These are phyloP conservation scores for Oenanthe oenanthe DNA, from an alignment of 2,113 vertebrate species.

Conservation along the genomic window DNA sequence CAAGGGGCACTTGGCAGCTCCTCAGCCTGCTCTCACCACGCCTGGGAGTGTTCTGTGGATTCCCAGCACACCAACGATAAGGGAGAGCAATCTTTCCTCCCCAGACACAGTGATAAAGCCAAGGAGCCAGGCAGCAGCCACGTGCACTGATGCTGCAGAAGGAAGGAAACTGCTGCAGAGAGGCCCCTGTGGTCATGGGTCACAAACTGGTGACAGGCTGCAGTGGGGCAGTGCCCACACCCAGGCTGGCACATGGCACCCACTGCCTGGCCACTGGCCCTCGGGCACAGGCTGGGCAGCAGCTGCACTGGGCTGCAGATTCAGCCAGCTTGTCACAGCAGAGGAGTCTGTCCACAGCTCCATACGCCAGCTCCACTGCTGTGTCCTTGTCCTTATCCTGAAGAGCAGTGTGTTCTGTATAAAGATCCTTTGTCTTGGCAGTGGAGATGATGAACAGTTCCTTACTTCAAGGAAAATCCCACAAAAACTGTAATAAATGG, in stretches of 20 bases:
- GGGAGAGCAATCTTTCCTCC: neutral
- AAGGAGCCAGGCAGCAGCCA: neutral
- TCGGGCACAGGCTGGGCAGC: neutral
- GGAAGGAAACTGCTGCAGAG: neutral
- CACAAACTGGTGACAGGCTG: rapidly evolving
- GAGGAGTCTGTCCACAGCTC: neutral
- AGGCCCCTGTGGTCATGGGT: rapidly evolving
- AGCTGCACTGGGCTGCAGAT: neutral
- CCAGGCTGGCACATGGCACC: neutral
- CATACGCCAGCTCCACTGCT: rapidly evolving
- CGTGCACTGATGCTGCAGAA: rapidly evolving
- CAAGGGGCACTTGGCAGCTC: neutral
- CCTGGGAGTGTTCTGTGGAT: neutral
- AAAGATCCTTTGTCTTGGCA: neutral
- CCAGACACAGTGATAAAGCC: neutral
- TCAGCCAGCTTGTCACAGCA: rapidly evolving
- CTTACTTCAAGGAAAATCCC: neutral
- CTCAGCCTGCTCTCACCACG: rapidly evolving
- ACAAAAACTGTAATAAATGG: neutral
- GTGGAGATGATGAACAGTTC: neutral
- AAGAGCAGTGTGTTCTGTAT: neutral
- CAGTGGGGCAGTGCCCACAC: neutral
- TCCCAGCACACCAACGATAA: neutral
- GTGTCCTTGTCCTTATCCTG: neutral
- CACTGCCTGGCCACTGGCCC: neutral